phyloP scores from a whole-genome alignment of 2,888 invertebrate genomes.

The Cerastis rubricosa region DNA sequence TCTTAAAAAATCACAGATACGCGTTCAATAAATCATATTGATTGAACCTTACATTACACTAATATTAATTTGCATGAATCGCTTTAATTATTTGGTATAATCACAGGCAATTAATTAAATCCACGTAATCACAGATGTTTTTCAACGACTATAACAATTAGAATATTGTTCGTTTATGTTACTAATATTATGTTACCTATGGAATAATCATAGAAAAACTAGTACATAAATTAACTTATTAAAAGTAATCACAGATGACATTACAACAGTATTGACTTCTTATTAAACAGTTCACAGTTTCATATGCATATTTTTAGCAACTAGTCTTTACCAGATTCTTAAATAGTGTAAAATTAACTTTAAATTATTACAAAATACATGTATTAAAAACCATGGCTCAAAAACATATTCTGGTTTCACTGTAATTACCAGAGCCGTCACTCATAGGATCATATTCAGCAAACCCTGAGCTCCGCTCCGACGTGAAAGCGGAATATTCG shows the following conservation, averaged over 20 bases:
- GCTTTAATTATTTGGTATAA: neutral
- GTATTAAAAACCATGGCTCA: slow-evolving; percentile 43
- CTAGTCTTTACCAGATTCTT: neutral
- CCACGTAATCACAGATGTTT: too few relatives aligned
- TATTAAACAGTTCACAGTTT: too few relatives aligned
- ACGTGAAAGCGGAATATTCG: slow-evolving; percentile 41
- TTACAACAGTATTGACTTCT: too few relatives aligned
- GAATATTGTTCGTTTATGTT: too few relatives aligned
- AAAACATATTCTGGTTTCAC: slow-evolving; percentile 44
- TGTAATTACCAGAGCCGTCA: slow-evolving; percentile 43
- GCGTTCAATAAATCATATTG: slow-evolving; percentile 39
- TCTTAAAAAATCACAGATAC: slow-evolving; percentile 39
- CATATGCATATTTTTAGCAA: too few relatives aligned
- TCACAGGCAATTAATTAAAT: too few relatives aligned
- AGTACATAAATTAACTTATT: too few relatives aligned
- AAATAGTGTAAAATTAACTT: slow-evolving; percentile 45
- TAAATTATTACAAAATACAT: slow-evolving; percentile 43
- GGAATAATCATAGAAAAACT: too few relatives aligned
- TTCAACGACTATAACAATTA: too few relatives aligned
- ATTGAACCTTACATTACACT: slow-evolving; percentile 43
- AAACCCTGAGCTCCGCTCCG: slow-evolving; percentile 44
- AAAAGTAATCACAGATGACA: too few relatives aligned
- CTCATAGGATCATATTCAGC: slow-evolving; percentile 43
- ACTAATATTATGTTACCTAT: too few relatives aligned
- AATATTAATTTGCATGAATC: slow-evolving; percentile 41